A percentile compares a stretch with the other conserved stretches of the same genome.
phyloP scores from a whole-genome alignment of 2,888 invertebrate genomes.

The Lasius platythorax region DNA sequence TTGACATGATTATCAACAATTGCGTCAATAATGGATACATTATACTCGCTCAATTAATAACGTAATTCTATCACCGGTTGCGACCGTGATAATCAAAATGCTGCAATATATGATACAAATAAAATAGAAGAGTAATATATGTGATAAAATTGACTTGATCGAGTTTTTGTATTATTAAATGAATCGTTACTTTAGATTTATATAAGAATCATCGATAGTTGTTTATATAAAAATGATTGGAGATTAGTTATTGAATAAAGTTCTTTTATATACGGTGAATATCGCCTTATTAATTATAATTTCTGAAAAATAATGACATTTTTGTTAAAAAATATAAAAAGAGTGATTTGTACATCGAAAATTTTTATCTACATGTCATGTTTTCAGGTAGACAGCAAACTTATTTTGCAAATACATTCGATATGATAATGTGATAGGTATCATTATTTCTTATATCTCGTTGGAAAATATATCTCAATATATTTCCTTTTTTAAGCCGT shows the following conservation, averaged over 20 bases:
- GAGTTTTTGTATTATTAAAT: background rate
- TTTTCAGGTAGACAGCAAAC: background rate
- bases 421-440: slow-evolving; percentile 9
- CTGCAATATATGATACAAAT: background rate
- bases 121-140: background rate
- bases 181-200: background rate
- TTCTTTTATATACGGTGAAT: background rate
- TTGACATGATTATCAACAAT: slow-evolving; percentile 45
- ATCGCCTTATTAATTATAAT: background rate
- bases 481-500: background rate
- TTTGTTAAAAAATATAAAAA: background rate
- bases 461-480: background rate
- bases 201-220: background rate
- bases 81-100: slow-evolving; percentile 23
- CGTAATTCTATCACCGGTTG: slow-evolving; percentile 23
- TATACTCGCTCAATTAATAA: slow-evolving; percentile 45
- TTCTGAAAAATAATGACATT: background rate
- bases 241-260: background rate
- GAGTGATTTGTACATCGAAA: background rate
- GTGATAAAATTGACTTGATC: background rate
- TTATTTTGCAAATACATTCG: slow-evolving; percentile 10
- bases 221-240: background rate
- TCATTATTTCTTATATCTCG: background rate
- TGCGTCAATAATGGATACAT: slow-evolving; percentile 35
- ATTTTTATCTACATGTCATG: background rate